These are phyloP conservation scores for Bombus pascuorum DNA, from an alignment of 1,140 invertebrate genomes.

Conservation along the genomic window DNA sequence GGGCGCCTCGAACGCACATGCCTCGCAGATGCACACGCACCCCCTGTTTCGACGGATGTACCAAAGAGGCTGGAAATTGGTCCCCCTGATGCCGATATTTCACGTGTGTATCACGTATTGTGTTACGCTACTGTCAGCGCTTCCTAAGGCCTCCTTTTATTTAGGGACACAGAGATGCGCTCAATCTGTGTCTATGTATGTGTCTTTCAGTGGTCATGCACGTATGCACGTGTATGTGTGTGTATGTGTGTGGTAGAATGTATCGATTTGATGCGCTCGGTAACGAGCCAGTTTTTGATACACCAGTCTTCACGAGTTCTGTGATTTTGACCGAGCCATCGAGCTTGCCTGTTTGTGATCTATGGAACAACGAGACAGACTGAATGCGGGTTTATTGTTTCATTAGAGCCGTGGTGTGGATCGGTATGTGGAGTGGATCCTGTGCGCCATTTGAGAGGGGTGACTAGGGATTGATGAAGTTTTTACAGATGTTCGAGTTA, in stretches of 20 bases:
- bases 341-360: background rate
- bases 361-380: background rate
- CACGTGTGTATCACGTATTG: conserved; percentile 60
- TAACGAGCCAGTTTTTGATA: conserved; percentile 30
- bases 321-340: background rate
- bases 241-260: background rate
- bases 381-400: conserved; percentile 18
- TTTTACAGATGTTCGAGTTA: conserved; percentile 15
- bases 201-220: no score
- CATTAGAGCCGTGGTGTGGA: background rate
- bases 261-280: conserved; percentile 51
- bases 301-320: background rate
- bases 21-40: conserved; percentile 63
- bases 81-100: conserved; percentile 64
- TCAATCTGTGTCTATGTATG: background rate
- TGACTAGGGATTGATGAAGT: background rate
- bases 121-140: conserved; percentile 53
- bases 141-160: conserved; percentile 24
- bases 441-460: background rate
- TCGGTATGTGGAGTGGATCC: background rate
- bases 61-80: conserved; percentile 56
- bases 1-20: conserved; percentile 65
- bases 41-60: conserved; percentile 37
- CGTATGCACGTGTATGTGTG: no score
- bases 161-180: background rate